These are phyloP conservation scores for Pseudopodoces humilis DNA, from an alignment of 2,113 vertebrate genomes.

Conservation along the genomic window DNA sequence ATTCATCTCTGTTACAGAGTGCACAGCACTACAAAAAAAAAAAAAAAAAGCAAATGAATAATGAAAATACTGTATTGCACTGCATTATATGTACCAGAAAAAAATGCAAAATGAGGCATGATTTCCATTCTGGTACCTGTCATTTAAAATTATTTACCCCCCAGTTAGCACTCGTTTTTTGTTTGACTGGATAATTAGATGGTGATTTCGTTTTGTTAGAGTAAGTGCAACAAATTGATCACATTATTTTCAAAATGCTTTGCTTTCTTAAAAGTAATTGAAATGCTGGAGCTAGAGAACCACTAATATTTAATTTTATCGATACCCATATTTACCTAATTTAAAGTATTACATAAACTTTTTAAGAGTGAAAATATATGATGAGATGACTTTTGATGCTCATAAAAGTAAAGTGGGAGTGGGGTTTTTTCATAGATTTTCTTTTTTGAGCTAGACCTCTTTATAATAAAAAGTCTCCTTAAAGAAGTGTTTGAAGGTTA, in stretches of 20 bases:
- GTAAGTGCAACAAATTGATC: constrained; percentile 46
- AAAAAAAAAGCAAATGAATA: not conserved
- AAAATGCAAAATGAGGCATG: constrained; percentile 3
- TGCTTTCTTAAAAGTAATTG: constrained; percentile 52
- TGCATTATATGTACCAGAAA: not conserved
- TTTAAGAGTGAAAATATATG: not conserved
- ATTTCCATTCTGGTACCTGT: not conserved
- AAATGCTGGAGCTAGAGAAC: constrained; percentile 1
- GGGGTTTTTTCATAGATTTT: fast-evolving
- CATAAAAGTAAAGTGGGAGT: not conserved
- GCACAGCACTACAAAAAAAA: not conserved
- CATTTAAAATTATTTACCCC: constrained; percentile 26
- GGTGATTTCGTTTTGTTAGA: not conserved
- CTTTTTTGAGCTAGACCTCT: not conserved
- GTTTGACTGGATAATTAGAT: constrained; percentile 35
- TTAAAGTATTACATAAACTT: constrained; percentile 27
- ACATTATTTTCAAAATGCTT: constrained; percentile 43
- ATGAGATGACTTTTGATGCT: not conserved
- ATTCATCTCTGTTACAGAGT: not conserved
- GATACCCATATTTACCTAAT: constrained; percentile 7
- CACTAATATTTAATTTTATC: not conserved
- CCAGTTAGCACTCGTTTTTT: not conserved
- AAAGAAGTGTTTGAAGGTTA: not conserved
- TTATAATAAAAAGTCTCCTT: not conserved
- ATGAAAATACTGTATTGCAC: not conserved